A percentile compares a stretch with the other conserved stretches of the same genome.
phyloP scores from a whole-genome alignment of 2,113 vertebrate species.

The Conger conger region DNA sequence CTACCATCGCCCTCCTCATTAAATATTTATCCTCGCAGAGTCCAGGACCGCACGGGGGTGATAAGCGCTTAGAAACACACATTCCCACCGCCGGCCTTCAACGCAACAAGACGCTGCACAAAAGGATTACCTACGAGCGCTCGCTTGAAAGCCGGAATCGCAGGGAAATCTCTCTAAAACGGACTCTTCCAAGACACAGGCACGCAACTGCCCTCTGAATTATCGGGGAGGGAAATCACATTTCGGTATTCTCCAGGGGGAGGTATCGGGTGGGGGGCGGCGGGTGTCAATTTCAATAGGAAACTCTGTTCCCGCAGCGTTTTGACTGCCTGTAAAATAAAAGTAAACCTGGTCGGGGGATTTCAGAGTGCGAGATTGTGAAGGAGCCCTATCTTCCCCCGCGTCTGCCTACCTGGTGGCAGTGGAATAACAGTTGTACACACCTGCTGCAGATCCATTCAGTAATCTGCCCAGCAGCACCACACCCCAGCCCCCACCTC shows the following conservation, averaged over 20 bases:
- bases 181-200: constrained; percentile 62
- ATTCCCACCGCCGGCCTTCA: constrained; percentile 37
- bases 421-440: constrained; percentile 24
- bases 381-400: constrained; percentile 25
- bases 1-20: constrained; percentile 51
- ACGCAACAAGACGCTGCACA: constrained; percentile 54
- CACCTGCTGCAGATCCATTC: constrained; percentile 37
- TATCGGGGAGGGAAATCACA: constrained; percentile 66
- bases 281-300: constrained; percentile 36
- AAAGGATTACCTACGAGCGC: constrained; percentile 66
- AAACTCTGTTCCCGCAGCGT: constrained; percentile 49
- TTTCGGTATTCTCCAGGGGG: constrained; percentile 46
- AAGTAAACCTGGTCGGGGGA: constrained; percentile 41
- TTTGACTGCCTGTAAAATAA: constrained; percentile 49
- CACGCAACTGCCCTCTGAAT: constrained; percentile 58
- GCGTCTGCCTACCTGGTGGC: not conserved
- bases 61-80: constrained; percentile 65
- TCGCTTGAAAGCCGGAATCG: constrained; percentile 63
- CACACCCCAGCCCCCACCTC: constrained; percentile 20
- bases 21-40: constrained; percentile 74
- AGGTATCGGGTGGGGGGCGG: not conserved
- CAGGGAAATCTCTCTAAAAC: constrained; percentile 57
- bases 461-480: constrained; percentile 8
- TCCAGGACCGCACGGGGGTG: constrained; percentile 60
- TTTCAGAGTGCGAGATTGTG: constrained; percentile 45